Evolutionary conservation across 2,113 vertebrate genomes (phyloP).

Genomic region (Todiramphus saurophagus): DNA sequence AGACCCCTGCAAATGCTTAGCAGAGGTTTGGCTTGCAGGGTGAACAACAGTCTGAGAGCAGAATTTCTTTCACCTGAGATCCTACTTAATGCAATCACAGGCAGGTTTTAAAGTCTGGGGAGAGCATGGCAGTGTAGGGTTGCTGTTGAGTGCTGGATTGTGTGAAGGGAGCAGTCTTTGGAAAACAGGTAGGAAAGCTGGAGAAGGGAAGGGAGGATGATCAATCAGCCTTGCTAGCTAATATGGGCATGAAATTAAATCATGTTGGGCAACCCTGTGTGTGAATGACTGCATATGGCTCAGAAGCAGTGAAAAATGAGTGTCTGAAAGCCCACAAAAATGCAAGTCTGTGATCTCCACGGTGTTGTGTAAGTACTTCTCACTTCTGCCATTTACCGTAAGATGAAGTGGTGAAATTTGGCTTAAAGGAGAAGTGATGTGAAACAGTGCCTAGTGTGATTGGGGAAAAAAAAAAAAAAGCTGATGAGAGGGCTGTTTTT

Average conservation of each 20-base stretch:
- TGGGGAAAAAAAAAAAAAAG: background rate
- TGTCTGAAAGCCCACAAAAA: background rate
- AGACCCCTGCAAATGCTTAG: background rate
- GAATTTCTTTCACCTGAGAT: background rate
- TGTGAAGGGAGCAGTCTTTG: background rate
- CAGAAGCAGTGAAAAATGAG: background rate
- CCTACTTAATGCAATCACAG: background rate
- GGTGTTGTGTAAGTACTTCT: background rate
- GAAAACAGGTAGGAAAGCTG: background rate
- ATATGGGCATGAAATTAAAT: background rate
- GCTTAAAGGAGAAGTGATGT: background rate
- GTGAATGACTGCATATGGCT: background rate
- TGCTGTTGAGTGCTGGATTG: rapidly evolving
- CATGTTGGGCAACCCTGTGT: background rate
- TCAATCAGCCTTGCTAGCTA: background rate
- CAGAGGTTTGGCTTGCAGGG: background rate
- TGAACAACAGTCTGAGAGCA: background rate
- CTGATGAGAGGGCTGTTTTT: background rate
- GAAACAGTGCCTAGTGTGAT: background rate
- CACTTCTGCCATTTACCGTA: background rate
- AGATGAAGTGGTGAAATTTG: background rate
- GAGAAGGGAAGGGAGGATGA: background rate
- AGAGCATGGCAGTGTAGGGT: rapidly evolving
- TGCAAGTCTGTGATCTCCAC: background rate
- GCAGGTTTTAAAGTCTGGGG: background rate